A percentile compares a stretch with the other conserved stretches of the same genome.
Evolutionary conservation across 2,888 invertebrate genomes (phyloP).

Genomic region (Acrobasis repandana): DNA sequence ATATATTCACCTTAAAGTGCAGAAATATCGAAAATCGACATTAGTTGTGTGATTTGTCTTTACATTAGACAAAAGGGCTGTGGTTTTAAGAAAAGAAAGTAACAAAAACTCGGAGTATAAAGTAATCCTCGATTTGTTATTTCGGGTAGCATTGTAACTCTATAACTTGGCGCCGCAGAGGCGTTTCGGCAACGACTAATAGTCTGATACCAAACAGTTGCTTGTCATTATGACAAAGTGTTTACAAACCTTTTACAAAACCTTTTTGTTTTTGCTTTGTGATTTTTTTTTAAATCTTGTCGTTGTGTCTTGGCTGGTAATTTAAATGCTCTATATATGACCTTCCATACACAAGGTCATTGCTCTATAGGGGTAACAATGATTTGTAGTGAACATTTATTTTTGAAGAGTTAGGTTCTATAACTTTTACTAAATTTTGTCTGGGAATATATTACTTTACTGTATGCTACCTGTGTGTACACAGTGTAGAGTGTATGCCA

Average conservation of each 20-base stretch:
- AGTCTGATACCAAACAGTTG: conserved; percentile 52
- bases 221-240: conserved; percentile 63
- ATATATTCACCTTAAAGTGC: too few species aligned
- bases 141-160: conserved; percentile 59
- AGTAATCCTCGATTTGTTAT: conserved; percentile 64
- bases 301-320: background rate
- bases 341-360: too few species aligned
- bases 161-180: conserved; percentile 62
- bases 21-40: too few species aligned
- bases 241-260: conserved; percentile 45
- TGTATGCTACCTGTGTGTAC: too few species aligned
- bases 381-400: too few species aligned
- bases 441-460: too few species aligned
- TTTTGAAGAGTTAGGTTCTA: too few species aligned
- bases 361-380: too few species aligned
- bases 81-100: conserved; percentile 40
- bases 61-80: too few species aligned
- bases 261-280: conserved; percentile 6
- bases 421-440: too few species aligned
- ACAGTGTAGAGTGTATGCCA: too few species aligned
- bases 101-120: conserved; percentile 62
- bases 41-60: too few species aligned
- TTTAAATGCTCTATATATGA: background rate
- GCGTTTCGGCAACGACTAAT: conserved; percentile 48
- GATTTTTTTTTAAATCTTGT: background rate